These are phyloP conservation scores for Lepilemur ruficaudatus DNA, from an alignment of 2,797 vertebrate species.

Conservation along the genomic window DNA sequence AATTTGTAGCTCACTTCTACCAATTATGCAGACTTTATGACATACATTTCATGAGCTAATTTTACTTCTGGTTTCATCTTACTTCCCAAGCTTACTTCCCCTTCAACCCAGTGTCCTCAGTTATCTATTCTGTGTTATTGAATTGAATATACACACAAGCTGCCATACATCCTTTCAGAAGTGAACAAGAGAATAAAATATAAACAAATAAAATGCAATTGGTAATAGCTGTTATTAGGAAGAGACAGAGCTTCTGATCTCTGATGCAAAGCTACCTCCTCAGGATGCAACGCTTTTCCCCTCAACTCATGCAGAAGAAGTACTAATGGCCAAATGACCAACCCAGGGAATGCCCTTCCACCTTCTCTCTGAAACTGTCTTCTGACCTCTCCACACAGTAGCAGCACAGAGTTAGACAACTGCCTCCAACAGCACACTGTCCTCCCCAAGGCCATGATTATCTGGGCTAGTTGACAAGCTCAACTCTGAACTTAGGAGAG, in stretches of 20 bases:
- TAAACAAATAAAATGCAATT: neutral
- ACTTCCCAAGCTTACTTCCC: neutral
- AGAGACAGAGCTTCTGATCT: neutral
- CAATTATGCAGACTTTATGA: neutral
- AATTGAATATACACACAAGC: neutral
- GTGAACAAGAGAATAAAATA: neutral
- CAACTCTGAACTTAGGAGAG: neutral
- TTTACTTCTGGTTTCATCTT: neutral
- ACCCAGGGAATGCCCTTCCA: neutral
- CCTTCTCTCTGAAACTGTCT: neutral
- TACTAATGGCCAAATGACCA: neutral
- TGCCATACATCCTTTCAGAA: neutral
- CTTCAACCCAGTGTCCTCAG: neutral
- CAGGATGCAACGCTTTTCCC: neutral
- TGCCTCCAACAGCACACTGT: neutral
- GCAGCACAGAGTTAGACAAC: neutral
- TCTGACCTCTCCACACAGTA: neutral
- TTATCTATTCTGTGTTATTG: neutral
- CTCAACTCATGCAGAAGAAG: neutral
- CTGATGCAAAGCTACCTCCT: neutral
- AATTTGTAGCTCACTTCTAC: neutral
- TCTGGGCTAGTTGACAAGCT: neutral
- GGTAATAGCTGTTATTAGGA: neutral
- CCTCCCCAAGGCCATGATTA: neutral
- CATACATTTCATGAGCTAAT: neutral